Percentiles rank a stretch among this genome's conserved stretches.
phyloP scores from a whole-genome alignment of 2,888 invertebrate species.

The Amblyjoppa proteus region DNA sequence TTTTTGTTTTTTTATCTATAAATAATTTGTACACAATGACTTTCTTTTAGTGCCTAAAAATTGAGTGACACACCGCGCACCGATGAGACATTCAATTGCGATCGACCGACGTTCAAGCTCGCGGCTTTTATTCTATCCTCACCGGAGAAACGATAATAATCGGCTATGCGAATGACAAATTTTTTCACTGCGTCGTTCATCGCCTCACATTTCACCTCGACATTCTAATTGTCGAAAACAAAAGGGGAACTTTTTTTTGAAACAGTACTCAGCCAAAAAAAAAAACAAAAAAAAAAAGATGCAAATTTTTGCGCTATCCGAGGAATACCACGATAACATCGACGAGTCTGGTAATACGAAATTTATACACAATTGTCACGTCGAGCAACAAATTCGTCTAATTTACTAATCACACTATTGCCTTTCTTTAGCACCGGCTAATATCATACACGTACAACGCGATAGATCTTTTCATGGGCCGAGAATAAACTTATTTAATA shows the following conservation, averaged over 20 bases:
- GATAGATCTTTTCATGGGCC: slow-evolving; percentile 64
- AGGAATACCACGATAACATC: slow-evolving; percentile 42
- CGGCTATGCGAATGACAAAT: background rate
- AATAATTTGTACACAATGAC: slow-evolving; percentile 60
- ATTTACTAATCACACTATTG: slow-evolving; percentile 70
- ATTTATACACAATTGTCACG: slow-evolving; percentile 53
- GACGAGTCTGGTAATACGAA: slow-evolving; percentile 48
- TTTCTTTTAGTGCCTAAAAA: slow-evolving; percentile 29
- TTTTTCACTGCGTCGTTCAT: background rate
- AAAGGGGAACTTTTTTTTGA: background rate
- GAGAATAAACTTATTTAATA: slow-evolving; percentile 62
- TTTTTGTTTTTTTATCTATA: slow-evolving; percentile 11
- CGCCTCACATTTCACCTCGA: background rate
- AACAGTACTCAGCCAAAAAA: slow-evolving; percentile 2
- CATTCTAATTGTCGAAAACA: background rate
- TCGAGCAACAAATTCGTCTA: slow-evolving; percentile 65
- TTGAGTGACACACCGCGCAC: slow-evolving; percentile 10
- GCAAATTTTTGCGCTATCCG: slow-evolving; percentile 3
- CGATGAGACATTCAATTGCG: slow-evolving; percentile 10
- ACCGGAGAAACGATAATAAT: background rate
- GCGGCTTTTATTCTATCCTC: background rate
- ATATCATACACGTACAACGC: slow-evolving; percentile 67
- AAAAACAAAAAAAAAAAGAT: background rate
- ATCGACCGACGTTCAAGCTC: background rate
- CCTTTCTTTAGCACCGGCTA: slow-evolving; percentile 68